phyloP scores from a whole-genome alignment of 2,113 vertebrate genomes.

The Neodon shergylaensis region DNA sequence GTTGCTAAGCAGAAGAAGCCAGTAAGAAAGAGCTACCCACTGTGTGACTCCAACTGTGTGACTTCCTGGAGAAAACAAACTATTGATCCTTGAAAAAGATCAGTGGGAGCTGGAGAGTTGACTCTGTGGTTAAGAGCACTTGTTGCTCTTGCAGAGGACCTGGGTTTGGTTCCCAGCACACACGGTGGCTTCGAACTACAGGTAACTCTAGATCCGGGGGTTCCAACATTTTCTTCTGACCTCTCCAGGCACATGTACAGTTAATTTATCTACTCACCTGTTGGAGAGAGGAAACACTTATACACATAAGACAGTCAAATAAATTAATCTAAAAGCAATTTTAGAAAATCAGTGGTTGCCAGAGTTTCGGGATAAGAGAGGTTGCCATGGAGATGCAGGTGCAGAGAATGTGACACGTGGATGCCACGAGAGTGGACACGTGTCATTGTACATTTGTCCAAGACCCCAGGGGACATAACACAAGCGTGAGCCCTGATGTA shows the following conservation, averaged over 20 bases:
- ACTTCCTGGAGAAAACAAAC: background rate
- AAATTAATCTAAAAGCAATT: background rate
- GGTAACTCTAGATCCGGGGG: background rate
- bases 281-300: background rate
- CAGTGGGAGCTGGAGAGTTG: background rate
- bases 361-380: background rate
- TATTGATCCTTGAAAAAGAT: background rate
- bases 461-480: background rate
- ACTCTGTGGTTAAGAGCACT: background rate
- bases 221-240: background rate
- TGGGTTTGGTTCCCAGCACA: background rate
- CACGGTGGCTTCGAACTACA: background rate
- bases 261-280: background rate
- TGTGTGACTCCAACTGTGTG: background rate
- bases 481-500: background rate
- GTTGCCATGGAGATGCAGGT: background rate
- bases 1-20: background rate
- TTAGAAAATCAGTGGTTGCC: background rate
- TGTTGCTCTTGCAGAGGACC: background rate
- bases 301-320: background rate
- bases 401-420: background rate
- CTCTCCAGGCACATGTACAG: background rate
- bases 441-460: background rate
- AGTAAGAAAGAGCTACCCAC: background rate
- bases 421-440: background rate